These are phyloP conservation scores for Drosophila pandora DNA, from an alignment of 1,140 invertebrate species.

Conservation along the genomic window DNA sequence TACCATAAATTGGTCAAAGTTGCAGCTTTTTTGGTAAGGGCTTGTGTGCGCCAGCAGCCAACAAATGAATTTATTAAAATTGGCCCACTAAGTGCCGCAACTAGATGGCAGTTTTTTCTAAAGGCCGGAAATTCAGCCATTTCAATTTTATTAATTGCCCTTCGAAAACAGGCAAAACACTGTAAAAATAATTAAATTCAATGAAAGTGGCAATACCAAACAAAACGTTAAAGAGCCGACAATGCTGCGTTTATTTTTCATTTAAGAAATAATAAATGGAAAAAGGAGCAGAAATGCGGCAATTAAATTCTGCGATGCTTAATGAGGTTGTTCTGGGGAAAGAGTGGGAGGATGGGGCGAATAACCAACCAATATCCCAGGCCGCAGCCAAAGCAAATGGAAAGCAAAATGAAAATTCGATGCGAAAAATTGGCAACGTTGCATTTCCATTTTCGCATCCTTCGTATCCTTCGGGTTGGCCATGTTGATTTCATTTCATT, in stretches of 20 bases:
- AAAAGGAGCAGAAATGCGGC: conserved; percentile 25
- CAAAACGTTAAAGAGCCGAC: conserved; percentile 21
- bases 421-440: conserved; percentile 70
- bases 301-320: conserved; percentile 47
- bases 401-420: conserved; percentile 32
- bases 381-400: conserved; percentile 42
- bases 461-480: conserved; percentile 59
- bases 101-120: conserved; percentile 20
- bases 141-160: conserved; percentile 70
- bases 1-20: conserved; percentile 23
- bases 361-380: conserved; percentile 24
- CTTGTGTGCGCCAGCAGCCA: conserved; percentile 6
- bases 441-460: conserved; percentile 50
- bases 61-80: conserved; percentile 65
- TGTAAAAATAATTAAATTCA: conserved; percentile 54
- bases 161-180: conserved; percentile 44
- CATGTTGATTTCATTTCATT: conserved; percentile 82
- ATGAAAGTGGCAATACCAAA: conserved; percentile 24
- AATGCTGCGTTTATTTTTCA: conserved; percentile 37
- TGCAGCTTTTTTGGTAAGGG: conserved; percentile 13
- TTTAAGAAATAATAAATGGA: conserved; percentile 10
- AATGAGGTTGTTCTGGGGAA: conserved; percentile 27
- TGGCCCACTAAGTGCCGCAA: conserved; percentile 34
- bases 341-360: background rate
- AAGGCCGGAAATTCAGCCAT: conserved; percentile 48